phyloP scores from a whole-genome alignment of 2,797 vertebrate genomes.

The Dicrostonyx torquatus region DNA sequence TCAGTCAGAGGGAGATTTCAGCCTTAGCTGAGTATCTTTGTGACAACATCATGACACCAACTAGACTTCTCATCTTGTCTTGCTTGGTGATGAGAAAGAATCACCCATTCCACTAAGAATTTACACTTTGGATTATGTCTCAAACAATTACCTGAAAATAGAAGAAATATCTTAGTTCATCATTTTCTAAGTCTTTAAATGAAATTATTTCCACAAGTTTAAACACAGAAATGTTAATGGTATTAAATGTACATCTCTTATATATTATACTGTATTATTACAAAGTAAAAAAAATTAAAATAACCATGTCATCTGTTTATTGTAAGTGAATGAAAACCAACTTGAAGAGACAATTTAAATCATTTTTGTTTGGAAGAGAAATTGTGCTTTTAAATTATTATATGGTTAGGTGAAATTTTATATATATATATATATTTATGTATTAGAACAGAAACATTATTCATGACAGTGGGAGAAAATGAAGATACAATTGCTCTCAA shows the following conservation, averaged over 20 bases:
- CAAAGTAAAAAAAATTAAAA: not conserved
- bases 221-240: not conserved
- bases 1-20: conserved; percentile 55
- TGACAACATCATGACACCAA: conserved; percentile 4
- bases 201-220: not conserved
- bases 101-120: conserved; percentile 6
- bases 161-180: not conserved
- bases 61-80: conserved; percentile 15
- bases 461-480: not conserved
- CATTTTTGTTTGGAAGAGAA: not conserved
- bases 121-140: not conserved
- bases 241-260: not conserved
- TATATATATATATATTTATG: not conserved
- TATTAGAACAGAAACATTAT: not conserved
- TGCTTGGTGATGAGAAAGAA: conserved; percentile 23
- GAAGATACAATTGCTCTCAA: not conserved
- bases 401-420: not conserved
- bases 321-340: not conserved
- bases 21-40: not conserved
- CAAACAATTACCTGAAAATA: conserved; percentile 28
- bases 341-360: conserved; percentile 5
- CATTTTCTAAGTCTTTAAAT: not conserved
- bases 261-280: not conserved
- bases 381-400: not conserved
- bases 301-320: not conserved